Conservation (phyloP, 2,113 vertebrate genomes). For the Spea multiplicata region DNA sequence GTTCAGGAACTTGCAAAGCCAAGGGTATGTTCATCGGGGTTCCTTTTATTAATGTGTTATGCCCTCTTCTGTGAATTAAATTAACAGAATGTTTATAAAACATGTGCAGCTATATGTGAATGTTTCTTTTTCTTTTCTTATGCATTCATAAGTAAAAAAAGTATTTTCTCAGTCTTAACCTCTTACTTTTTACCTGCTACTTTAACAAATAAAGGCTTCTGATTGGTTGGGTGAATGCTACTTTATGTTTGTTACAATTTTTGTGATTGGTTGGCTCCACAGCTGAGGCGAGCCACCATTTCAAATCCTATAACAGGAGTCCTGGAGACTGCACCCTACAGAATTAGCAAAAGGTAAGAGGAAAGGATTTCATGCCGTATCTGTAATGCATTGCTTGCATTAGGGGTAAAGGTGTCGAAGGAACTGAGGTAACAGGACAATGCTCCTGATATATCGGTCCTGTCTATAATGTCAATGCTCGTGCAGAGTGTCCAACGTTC, state of each 20-base stretch:
- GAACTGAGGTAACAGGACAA: slow-evolving; percentile 16
- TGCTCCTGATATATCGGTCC: slow-evolving; percentile 9
- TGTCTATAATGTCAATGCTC: neutral
- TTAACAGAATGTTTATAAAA: neutral
- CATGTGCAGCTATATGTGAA: neutral
- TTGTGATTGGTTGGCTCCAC: slow-evolving; percentile 93
- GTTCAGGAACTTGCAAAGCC: slow-evolving; percentile 92
- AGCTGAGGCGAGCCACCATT: slow-evolving; percentile 99
- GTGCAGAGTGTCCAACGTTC: slow-evolving; percentile 7
- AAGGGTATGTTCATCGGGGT: slow-evolving; percentile 69
- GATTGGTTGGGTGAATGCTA: slow-evolving; percentile 69
- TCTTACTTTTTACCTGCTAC: neutral
- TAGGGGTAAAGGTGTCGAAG: neutral
- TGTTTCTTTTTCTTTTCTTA: neutral
- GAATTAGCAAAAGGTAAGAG: slow-evolving; percentile 99
- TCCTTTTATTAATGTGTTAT: neutral
- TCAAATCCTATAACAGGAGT: slow-evolving; percentile 98
- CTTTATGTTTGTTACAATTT: slow-evolving; percentile 74
- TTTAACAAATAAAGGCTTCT: slow-evolving; percentile 55
- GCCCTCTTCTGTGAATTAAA: neutral
- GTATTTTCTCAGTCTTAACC: neutral
- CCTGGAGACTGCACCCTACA: slow-evolving; percentile 97
- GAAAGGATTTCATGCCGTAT: slow-evolving; percentile 56
- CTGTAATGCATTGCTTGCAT: slow-evolving; percentile 47
- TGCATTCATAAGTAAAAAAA: neutral